Base-by-base conservation (phyloP, 2,888 invertebrate genomes). In the Julus scandinavius region DNA sequence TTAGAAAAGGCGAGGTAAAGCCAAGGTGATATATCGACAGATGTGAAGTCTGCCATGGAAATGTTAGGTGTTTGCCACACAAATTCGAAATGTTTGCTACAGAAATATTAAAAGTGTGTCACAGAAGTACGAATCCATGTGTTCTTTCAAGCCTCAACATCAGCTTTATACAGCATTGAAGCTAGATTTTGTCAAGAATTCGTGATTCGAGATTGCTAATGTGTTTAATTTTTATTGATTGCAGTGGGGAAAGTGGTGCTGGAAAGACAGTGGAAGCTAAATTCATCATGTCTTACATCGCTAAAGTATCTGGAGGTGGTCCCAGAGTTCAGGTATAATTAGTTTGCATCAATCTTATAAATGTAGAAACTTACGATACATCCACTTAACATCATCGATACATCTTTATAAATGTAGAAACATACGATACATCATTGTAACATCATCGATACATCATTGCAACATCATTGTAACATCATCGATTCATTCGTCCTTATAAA, bases 261-360 rank as follows among this genome's bases (percentile, higher is more conserved):
- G 95, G 95, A 11, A 95, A 95, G 91, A 95, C 95, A 0, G 95
- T 95, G 3, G 94, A 94, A 13, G 95, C 95, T 84, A 95, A 94
- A 91, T 94, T 93, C 91, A 95, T 95, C 90, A 95, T 95, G 95
- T 93, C 94, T 45, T 95, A 95, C 91, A 93, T 95, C 83, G 93
- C 95, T 11, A 92, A 93, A 90, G 93, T 95, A 5, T 95, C 95
- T 63, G 95, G 95, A 9, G 95, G 95, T 54, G 95, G 95, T 2
- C 91, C 93, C 5, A 93, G 93, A 88, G 95, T 95, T 84, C 94
- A 95, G 92, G 93, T 93, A 90, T 84, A 90, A 29, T 38, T 29
- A 29, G 29, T 50, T 20, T 83, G 29, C 5, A 6, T 72, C 72
- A n/a, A 72, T 29, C 2, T 72, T 5, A 72, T 45, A 45, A 45